phyloP scores from a whole-genome alignment of 2,888 invertebrate genomes.

The Empis livida region DNA sequence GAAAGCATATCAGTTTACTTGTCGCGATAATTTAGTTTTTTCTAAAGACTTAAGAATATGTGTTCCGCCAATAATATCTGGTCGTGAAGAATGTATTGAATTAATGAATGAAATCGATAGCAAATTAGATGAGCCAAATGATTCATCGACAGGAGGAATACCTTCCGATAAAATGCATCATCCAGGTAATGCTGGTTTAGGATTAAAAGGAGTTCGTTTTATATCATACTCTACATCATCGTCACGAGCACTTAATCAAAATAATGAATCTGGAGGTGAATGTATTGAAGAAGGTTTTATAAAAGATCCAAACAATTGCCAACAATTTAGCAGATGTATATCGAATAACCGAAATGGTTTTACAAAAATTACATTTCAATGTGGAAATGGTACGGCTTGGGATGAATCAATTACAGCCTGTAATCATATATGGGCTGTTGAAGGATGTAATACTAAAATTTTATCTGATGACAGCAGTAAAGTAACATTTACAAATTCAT shows the following conservation, averaged over 20 bases:
- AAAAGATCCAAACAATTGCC: slow-evolving; percentile 53
- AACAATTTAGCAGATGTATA: slow-evolving; percentile 66
- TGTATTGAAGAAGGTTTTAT: slow-evolving; percentile 60
- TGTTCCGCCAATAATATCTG: slow-evolving; percentile 55
- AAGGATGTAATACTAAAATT: slow-evolving; percentile 25
- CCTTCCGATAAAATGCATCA: slow-evolving; percentile 4
- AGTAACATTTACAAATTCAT: slow-evolving; percentile 18
- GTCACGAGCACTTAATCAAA: slow-evolving; percentile 31
- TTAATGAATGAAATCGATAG: slow-evolving; percentile 28
- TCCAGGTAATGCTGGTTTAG: slow-evolving; percentile 21
- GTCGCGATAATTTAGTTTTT: slow-evolving; percentile 62
- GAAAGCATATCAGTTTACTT: slow-evolving; percentile 53
- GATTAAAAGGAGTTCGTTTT: slow-evolving; percentile 30
- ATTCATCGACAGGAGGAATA: slow-evolving; percentile 8
- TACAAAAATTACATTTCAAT: slow-evolving; percentile 55
- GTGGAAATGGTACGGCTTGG: slow-evolving; percentile 68
- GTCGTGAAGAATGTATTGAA: slow-evolving; percentile 51
- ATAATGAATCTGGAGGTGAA: slow-evolving; percentile 18
- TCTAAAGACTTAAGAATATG: slow-evolving; percentile 54
- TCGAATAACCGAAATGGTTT: slow-evolving; percentile 45
- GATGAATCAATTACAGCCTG: slow-evolving; percentile 54
- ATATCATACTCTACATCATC: slow-evolving; percentile 30
- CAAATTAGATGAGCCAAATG: slow-evolving; percentile 10
- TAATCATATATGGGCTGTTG: slow-evolving; percentile 54
- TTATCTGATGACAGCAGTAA: slow-evolving; percentile 15